phyloP scores from a whole-genome alignment of 2,888 invertebrate species.

The Uropetala carovei region DNA sequence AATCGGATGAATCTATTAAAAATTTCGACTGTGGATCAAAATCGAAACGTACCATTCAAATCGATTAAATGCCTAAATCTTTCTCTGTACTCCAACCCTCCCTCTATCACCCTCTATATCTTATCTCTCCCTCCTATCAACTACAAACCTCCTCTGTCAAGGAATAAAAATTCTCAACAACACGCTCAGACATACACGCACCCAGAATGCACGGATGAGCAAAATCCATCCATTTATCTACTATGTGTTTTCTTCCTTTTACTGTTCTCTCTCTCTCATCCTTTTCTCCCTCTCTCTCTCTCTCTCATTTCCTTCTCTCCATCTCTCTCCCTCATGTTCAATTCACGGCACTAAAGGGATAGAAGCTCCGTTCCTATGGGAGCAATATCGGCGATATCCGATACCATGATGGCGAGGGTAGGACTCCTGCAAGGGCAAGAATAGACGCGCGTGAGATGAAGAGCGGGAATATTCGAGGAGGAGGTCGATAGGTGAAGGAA shows the following conservation, averaged over 20 bases:
- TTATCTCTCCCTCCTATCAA: too few species aligned
- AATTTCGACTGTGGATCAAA: too few species aligned
- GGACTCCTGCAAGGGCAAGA: slow-evolving; percentile 16
- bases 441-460: not conserved
- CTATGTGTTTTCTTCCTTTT: not conserved
- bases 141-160: too few species aligned
- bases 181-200: not conserved
- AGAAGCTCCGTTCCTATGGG: not conserved
- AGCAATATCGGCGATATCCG: slow-evolving; percentile 24
- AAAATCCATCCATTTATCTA: not conserved
- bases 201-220: not conserved
- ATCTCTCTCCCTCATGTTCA: not conserved
- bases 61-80: too few species aligned
- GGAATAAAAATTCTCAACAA: too few species aligned
- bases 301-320: not conserved
- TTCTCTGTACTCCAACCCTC: too few species aligned
- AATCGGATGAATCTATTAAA: too few species aligned
- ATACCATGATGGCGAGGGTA: not conserved
- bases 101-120: too few species aligned
- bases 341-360: slow-evolving; percentile 7
- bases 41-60: too few species aligned
- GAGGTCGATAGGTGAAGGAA: not conserved
- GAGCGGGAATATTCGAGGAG: not conserved
- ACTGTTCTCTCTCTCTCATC: too few species aligned
- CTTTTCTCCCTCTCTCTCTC: not conserved